phyloP scores from a whole-genome alignment of 2,113 vertebrate genomes.

The Chrysochloris asiatica region DNA sequence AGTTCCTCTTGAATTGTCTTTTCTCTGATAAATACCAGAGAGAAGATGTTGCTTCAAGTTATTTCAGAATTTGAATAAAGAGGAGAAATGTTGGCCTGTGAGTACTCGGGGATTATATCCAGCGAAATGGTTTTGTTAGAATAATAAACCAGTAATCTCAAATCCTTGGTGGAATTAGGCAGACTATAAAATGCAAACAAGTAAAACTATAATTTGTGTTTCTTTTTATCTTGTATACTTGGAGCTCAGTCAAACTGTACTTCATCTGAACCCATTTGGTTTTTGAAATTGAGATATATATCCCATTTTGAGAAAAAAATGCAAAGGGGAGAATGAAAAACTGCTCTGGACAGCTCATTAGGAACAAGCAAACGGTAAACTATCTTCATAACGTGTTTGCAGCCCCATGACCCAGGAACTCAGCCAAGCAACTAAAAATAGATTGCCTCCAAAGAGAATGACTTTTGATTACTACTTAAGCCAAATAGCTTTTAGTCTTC shows the following conservation, averaged over 20 bases:
- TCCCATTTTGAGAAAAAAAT: constrained; percentile 61
- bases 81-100: neutral
- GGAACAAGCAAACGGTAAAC: constrained; percentile 61
- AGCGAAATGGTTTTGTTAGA: neutral
- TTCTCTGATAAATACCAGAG: constrained; percentile 31
- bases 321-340: constrained; percentile 31
- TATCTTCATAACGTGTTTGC: constrained; percentile 54
- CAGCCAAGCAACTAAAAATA: constrained; percentile 73
- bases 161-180: constrained; percentile 13
- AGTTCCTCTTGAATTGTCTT: constrained; percentile 13
- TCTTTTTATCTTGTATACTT: constrained; percentile 42
- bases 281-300: constrained; percentile 36
- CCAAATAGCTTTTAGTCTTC: constrained; percentile 60
- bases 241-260: neutral
- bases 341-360: constrained; percentile 62
- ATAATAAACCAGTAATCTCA: constrained; percentile 13
- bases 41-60: neutral
- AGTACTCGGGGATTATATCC: neutral
- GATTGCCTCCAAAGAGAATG: constrained; percentile 27
- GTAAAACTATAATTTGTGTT: neutral
- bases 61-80: constrained; percentile 19
- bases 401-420: constrained; percentile 54
- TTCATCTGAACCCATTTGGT: constrained; percentile 32
- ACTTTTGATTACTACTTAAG: constrained; percentile 46
- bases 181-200: constrained; percentile 19